phyloP scores from a whole-genome alignment of 1,140 invertebrate genomes.

The Halesus radiatus region DNA sequence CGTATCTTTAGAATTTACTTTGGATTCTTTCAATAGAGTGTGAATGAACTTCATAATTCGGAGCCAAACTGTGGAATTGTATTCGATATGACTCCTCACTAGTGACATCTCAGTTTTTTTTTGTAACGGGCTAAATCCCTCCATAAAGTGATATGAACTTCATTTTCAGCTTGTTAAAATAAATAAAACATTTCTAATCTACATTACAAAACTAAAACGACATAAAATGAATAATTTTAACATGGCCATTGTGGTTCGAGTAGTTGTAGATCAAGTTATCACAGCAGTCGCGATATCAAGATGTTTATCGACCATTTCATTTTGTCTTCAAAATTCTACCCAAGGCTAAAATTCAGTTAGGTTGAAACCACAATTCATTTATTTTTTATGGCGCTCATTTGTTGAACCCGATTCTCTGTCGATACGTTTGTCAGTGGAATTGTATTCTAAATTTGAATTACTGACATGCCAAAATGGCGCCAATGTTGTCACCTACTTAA shows the following conservation, averaged over 20 bases:
- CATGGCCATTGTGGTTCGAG: background rate
- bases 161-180: no score
- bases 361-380: no score
- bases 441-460: background rate
- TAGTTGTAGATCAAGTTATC: background rate
- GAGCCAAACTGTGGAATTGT: no score
- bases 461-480: background rate
- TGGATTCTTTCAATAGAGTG: no score
- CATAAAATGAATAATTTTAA: background rate
- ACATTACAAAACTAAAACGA: background rate
- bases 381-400: no score
- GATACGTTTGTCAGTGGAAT: constrained; percentile 2
- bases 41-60: no score
- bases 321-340: background rate
- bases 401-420: background rate
- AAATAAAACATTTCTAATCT: no score
- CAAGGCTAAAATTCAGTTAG: background rate
- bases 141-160: no score
- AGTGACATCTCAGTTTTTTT: no score
- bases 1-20: no score
- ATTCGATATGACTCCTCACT: no score
- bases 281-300: background rate
- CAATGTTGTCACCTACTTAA: background rate
- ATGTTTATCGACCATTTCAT: background rate
- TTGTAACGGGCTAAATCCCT: no score